Evolutionary conservation across 2,113 vertebrate genomes (phyloP), one percentile per base, ranked within the genome.

Genomic region (Ovis canadensis): DNA sequence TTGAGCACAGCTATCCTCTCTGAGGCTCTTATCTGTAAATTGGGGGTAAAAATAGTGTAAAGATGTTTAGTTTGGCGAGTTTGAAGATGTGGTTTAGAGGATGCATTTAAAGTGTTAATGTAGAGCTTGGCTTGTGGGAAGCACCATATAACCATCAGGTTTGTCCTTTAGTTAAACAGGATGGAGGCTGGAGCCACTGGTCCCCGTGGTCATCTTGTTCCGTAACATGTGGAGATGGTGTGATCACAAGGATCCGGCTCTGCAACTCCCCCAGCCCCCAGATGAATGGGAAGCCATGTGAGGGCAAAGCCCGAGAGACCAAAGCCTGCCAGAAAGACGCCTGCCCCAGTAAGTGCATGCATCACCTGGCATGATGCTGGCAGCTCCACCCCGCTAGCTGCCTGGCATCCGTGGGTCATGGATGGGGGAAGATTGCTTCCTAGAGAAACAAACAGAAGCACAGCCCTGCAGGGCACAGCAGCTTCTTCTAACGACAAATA

Each of bases 181-280:
- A 99, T 97, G 99, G 99, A 43, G 99, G 99, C 84, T 99, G 99
- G 99, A 99, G 99, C 98, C 99, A 99, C 97, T 99, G 99, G 99
- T 99, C 99, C 1, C 99, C 99, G 0, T 99, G 99, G 99, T 99
- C 99, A 0, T 99, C 99, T 0, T 99, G 99, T 97, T 99, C 99
- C 15, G 99, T 99, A 95, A 99, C 99, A 16, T 99, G 99, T 64
- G 99, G 99, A 5, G 99, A 98, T 10, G 99, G 99, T 3, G 99
- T 99, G 96, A 99, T 99, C 98, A 99, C 99, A 59, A 99, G 99
- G 96, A 99, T 99, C 98, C 99, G 99, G 88, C 99, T 99, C 90
- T 99, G 99, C 97, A 99, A 99, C 98, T 99, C 99, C 31, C 99
- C 99, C 74, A 99, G 99, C 43, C 99, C 99, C 91, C 99, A 99